Percentiles rank a stretch among this genome's conserved stretches.
phyloP scores from a whole-genome alignment of 2,888 invertebrate species.

The Venustoraphidia nigricollis region DNA sequence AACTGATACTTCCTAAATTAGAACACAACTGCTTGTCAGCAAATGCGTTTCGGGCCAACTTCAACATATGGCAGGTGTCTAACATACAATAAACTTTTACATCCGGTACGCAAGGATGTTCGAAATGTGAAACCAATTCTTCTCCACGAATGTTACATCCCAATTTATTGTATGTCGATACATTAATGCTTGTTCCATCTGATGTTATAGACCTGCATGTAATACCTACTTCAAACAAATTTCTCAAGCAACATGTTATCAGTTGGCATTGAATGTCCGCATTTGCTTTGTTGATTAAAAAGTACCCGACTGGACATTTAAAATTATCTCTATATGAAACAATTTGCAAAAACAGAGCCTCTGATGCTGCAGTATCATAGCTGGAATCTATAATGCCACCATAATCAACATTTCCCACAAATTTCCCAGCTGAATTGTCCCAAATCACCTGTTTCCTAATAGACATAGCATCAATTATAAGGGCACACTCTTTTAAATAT shows the following conservation, averaged over 20 bases:
- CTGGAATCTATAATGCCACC: conserved; percentile 9
- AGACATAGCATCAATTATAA: conserved; percentile 5
- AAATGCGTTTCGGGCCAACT: background rate
- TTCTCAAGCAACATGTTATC: conserved; percentile 8
- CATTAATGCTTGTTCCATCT: conserved; percentile 8
- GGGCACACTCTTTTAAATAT: conserved; percentile 1
- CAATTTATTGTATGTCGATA: too few relatives aligned
- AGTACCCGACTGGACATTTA: conserved; percentile 14
- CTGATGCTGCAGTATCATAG: conserved; percentile 10
- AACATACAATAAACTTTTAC: too few relatives aligned
- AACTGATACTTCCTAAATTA: background rate
- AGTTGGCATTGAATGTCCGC: conserved; percentile 9
- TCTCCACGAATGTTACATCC: too few relatives aligned
- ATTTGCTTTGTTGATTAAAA: conserved; percentile 12
- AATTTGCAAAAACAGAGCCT: conserved; percentile 10
- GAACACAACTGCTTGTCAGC: background rate
- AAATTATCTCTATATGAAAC: conserved; percentile 9
- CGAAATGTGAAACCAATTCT: too few relatives aligned
- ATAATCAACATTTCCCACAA: conserved; percentile 11
- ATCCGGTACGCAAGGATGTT: too few relatives aligned
- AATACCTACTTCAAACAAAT: conserved; percentile 10
- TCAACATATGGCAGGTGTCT: background rate
- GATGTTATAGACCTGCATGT: conserved; percentile 11
- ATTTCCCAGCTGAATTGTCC: conserved; percentile 5
- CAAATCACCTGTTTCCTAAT: conserved; percentile 7